These are phyloP conservation scores for Eremophila alpestris DNA, from an alignment of 2,797 vertebrate genomes.

Conservation along the genomic window DNA sequence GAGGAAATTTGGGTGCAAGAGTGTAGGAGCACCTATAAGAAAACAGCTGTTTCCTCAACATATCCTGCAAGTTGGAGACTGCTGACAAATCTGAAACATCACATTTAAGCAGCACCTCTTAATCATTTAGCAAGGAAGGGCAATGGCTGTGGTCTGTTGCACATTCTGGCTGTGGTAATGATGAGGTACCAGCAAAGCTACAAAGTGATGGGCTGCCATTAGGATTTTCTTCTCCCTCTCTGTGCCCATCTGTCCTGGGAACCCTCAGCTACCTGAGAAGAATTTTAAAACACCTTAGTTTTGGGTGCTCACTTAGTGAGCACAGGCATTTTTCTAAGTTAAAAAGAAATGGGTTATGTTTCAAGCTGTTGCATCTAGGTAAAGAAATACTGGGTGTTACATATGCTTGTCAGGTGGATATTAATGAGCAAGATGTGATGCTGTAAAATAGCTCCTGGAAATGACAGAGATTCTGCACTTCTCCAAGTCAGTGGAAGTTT, in stretches of 20 bases:
- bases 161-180: neutral
- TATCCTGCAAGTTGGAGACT: neutral
- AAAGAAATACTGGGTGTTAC: neutral
- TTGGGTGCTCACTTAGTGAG: neutral
- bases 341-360: neutral
- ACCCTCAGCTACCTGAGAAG: neutral
- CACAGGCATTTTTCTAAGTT: neutral
- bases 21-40: neutral
- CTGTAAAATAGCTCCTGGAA: neutral
- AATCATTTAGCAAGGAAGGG: neutral
- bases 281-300: neutral
- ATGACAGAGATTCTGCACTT: neutral
- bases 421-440: neutral
- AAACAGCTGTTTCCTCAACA: neutral
- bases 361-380: neutral
- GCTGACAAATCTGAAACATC: neutral
- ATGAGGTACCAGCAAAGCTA: neutral
- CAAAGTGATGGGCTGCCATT: neutral
- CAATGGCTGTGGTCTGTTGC: neutral
- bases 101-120: neutral
- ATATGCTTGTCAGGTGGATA: neutral
- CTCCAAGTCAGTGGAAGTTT: neutral
- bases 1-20: neutral
- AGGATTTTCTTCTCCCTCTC: neutral
- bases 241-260: neutral